Evolutionary conservation across 1,140 invertebrate genomes (phyloP), one percentile per base, ranked within the genome.

Genomic region (Luehdorfia chinensis): DNA sequence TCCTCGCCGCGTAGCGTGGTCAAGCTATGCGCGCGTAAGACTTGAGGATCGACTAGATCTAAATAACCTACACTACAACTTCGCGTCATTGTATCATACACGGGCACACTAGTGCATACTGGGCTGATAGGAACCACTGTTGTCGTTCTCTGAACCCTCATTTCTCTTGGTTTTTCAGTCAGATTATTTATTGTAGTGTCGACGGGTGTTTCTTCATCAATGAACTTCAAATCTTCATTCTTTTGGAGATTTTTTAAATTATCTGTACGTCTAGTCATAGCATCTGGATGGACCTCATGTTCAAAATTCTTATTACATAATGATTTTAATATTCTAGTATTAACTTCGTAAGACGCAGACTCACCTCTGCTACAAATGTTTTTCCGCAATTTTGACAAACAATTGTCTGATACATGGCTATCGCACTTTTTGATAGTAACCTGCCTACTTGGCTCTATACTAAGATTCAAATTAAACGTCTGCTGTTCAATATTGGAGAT

Each of bases 51-150:
- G 0, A 95, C 92, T 28, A 93, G 87, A 59, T 95, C 94, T 44
- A 96, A 84, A 62, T 95, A 95, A 0, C 94, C 94, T 1, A 95
- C 94, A 69, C 94, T 95, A 67, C 94, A 95, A 61, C 94, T 95
- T 7, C 94, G 87, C 1, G 93, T 92, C 73, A 94, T 95, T 0
- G 92, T 91, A 50, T 94, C 93, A n/a, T 86, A 85, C 1, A 89
- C 75, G 1, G 84, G 79, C 13, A 79, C 58, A 44, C 59, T 77
- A 2, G 75, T 68, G 55, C 88, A 90, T 0, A 90, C 87, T 0
- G 91, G 91, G 12, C 91, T 91, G 19, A 92, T 92, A 0, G 91
- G 91, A 9, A 91, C 88, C 0, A 92, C 88, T 0, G 91, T 91
- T 0, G 91, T 89, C 0, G 90, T 90, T 15, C 91, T 87, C 32